Base-by-base conservation (phyloP, 2,113 vertebrate species). In the Dipodomys stephensi region DNA sequence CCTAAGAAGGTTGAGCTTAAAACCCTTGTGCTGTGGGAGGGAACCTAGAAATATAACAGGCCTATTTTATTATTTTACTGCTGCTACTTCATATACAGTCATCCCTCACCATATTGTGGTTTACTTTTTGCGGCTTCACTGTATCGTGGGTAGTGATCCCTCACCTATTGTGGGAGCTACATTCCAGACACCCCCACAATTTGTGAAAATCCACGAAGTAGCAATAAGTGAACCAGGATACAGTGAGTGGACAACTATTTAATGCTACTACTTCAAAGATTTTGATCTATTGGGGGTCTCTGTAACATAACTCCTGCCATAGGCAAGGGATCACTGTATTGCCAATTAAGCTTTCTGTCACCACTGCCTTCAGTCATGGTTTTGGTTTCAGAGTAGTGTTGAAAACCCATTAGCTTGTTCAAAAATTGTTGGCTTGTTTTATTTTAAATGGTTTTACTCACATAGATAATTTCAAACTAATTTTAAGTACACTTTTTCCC, bases 391-490 rank as follows among this genome's bases (percentile, higher is more conserved):
- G 25, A 92, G 25, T 96, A 76, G 49, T 95, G 19, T 81, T 88
- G 78, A 95, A 30, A 89, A 84, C 6, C 39, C 9, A 27, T 4
- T 88, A 64, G 30, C 90, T 76, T 96, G 19, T 83, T 92, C 73
- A 72, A 88, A 92, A 71, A 1, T 69, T 81, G 83, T 91, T 91
- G 62, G 44, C 30, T 94, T 84, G 12, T 96, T 96, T 84, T 93
- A 74, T 92, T 92, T 90, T 90, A 91, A 2, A 25, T 67, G 39
- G 16, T 81, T 94, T 96, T 93, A 83, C 16, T 90, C 86, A 68
- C n/a, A 13, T 76, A 96, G 53, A 79, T 87, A 69, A 72, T 85
- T 94, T 91, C 90, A 93, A 93, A 25, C 93, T 96, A 95, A 96
- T 94, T 32, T 44, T 72, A 95, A 95, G 20, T 23, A 7, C 22